phyloP scores from a whole-genome alignment of 2,113 vertebrate genomes.

The Melanerpes formicivorus region DNA sequence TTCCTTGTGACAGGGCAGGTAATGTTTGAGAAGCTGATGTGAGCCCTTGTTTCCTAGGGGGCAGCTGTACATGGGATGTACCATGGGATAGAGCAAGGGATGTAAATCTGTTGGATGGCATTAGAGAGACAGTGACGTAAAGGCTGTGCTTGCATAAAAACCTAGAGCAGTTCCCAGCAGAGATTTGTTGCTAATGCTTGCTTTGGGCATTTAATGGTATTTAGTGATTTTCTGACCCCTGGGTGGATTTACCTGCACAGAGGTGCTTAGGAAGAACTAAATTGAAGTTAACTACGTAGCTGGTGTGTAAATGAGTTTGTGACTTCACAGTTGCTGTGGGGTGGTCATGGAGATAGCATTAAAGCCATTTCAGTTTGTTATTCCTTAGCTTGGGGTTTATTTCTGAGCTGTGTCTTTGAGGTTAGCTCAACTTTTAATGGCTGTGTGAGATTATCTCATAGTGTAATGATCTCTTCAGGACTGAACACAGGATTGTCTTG shows the following conservation, averaged over 20 bases:
- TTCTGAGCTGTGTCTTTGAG: background rate
- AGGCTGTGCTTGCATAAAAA: background rate
- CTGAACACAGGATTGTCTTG: background rate
- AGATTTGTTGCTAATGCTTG: background rate
- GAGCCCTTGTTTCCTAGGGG: fast-evolving
- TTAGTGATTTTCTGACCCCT: background rate
- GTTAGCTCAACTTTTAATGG: no score
- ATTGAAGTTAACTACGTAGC: background rate
- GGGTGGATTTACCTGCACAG: background rate
- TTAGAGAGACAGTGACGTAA: background rate
- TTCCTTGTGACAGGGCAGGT: background rate
- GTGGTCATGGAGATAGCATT: background rate
- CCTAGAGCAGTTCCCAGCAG: background rate
- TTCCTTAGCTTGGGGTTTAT: background rate
- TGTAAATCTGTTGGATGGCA: background rate
- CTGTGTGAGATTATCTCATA: background rate
- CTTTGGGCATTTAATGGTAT: background rate
- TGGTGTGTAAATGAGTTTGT: background rate
- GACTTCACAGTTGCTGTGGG: background rate
- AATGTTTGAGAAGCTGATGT: fast-evolving
- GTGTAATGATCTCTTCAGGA: background rate
- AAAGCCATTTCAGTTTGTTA: background rate
- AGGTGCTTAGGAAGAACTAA: background rate
- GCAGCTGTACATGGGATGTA: background rate
- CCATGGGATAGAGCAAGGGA: fast-evolving